A percentile compares a stretch with the other conserved stretches of the same genome.
These are phyloP conservation scores for Drosophila paramelanica DNA, from an alignment of 2,888 invertebrate genomes.

Conservation along the genomic window DNA sequence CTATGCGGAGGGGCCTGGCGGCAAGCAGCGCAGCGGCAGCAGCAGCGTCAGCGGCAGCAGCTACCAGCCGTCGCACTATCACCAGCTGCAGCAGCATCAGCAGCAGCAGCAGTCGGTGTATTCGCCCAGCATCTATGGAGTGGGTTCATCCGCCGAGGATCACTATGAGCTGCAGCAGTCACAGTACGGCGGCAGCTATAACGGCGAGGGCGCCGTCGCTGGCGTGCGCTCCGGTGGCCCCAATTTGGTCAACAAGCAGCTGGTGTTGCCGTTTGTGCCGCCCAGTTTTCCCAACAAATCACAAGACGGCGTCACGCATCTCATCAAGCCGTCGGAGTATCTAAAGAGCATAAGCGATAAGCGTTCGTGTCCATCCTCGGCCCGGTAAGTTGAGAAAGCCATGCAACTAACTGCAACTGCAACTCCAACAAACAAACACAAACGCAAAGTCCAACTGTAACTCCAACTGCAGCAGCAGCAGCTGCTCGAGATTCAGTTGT, in stretches of 20 bases:
- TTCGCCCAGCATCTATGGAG: constrained; percentile 61
- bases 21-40: constrained; percentile 54
- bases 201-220: constrained; percentile 39
- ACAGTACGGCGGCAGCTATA: constrained; percentile 76
- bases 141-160: constrained; percentile 80
- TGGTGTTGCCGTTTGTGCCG: constrained; percentile 95
- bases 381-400: constrained; percentile 83
- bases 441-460: too few species aligned
- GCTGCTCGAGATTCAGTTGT: constrained; percentile 11
- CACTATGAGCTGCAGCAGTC: constrained; percentile 83
- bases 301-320: constrained; percentile 90
- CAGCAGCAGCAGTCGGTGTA: constrained; percentile 74
- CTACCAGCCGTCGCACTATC: constrained; percentile 51
- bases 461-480: constrained; percentile 16
- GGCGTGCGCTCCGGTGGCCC: constrained; percentile 84
- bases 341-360: constrained; percentile 92
- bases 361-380: constrained; percentile 86
- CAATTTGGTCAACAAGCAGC: constrained; percentile 93
- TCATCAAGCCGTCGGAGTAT: constrained; percentile 97
- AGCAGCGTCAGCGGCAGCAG: constrained; percentile 44
- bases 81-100: constrained; percentile 50
- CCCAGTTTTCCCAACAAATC: constrained; percentile 92
- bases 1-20: constrained; percentile 51
- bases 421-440: not conserved
- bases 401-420: not conserved